A percentile compares a stretch with the other conserved stretches of the same genome.
Evolutionary conservation across 1,140 invertebrate genomes (phyloP).

Genomic region (Trachymyrmex cornetzi): DNA sequence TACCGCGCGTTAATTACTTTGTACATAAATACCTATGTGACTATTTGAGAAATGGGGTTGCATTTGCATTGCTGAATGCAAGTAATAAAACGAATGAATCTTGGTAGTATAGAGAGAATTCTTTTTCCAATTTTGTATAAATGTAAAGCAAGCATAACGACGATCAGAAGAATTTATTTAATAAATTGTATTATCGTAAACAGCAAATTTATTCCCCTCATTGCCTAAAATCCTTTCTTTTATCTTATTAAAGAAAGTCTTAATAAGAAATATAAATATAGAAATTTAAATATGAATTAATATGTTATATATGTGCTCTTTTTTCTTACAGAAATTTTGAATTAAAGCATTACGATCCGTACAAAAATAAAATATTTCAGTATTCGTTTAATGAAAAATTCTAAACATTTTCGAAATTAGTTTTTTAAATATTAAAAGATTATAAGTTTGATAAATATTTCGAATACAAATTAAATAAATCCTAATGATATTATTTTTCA

Average conservation of each 20-base stretch:
- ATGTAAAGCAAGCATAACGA: slow-evolving; percentile 80
- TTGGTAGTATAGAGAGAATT: background rate
- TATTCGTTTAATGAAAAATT: background rate
- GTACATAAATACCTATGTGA: slow-evolving; percentile 64
- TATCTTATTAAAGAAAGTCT: background rate
- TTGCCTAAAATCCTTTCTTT: slow-evolving; percentile 5
- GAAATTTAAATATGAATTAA: slow-evolving; percentile 22
- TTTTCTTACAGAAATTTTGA: background rate
- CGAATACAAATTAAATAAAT: background rate
- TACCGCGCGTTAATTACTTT: slow-evolving; percentile 13
- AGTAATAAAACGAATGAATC: slow-evolving; percentile 36
- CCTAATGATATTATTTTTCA: background rate
- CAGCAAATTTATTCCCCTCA: slow-evolving; percentile 56
- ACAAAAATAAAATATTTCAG: slow-evolving; percentile 1
- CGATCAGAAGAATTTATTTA: slow-evolving; percentile 79
- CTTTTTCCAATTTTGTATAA: slow-evolving; percentile 83
- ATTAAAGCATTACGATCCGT: background rate
- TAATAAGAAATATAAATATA: background rate
- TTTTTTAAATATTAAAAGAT: background rate
- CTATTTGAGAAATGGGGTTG: slow-evolving; percentile 13
- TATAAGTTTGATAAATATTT: background rate
- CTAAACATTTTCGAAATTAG: background rate
- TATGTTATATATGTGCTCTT: background rate
- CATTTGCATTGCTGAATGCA: slow-evolving; percentile 2
- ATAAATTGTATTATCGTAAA: slow-evolving; percentile 73